Base-by-base conservation (phyloP, 2,888 invertebrate species). In the Microctonus hyperodae region DNA sequence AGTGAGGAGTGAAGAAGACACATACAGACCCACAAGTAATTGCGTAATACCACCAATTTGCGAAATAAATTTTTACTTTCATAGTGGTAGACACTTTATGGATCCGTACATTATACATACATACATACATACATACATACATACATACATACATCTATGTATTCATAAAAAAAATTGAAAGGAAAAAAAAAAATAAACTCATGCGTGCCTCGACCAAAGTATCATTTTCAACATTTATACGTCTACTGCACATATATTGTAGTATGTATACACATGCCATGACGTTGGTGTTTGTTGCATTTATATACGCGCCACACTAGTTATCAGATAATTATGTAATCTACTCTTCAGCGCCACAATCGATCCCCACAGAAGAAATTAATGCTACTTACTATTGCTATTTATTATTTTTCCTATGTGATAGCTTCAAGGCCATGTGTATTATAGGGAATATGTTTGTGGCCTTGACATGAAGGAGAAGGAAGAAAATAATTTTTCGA, bases 241-340 rank as follows among this genome's bases (percentile, higher is more conserved):
- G 35, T 44, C n/a, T n/a, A n/a, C n/a, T n/a, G n/a, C n/a, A n/a
- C n/a, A n/a, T n/a, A n/a, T n/a, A n/a, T n/a, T n/a, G n/a, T n/a
- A n/a, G 65, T 25, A 31, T 20, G 50, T 37, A 51, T 31, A 61
- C 57, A 37, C 5, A 3, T 37, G n/a, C 3, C n/a, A 59, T 44
- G 57, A 65, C 51, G 58, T n/a, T 44, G 61, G 64, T 72, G 70
- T 70, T 71, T 72, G 73, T 70, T 72, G 55, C 35, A 73, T 74
- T n/a, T n/a, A n/a, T n/a, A n/a, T 70, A 70, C 75, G 75, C 73
- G 73, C 73, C 74, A 72, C 73, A 53, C 72, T 75, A 75, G 76
- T 78, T 76, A 78, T 79, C 76, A 79, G 79, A 78, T 79, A 79
- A 79, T 79, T 78, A 79, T 74, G 76, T 79, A 79, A 79, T 79